Conservation (phyloP, 2,888 invertebrate species). For the Adelognathus sp. region DNA sequence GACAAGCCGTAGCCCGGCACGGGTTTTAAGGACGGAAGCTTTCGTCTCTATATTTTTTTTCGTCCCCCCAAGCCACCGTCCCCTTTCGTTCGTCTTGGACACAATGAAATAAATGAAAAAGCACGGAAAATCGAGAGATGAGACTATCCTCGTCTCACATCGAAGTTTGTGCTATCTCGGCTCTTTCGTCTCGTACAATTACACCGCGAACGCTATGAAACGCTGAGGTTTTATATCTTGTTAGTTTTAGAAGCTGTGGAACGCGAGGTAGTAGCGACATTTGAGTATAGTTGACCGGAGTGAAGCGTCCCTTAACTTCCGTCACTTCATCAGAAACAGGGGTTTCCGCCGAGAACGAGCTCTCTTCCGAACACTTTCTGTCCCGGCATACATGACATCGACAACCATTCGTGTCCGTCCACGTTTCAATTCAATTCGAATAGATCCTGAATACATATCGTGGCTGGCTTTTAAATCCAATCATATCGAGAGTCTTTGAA, state of each 20-base stretch:
- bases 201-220: neutral
- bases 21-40: conserved; percentile 41
- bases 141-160: neutral
- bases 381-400: neutral
- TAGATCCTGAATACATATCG: neutral
- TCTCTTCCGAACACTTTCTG: neutral
- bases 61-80: neutral
- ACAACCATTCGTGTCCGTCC: neutral
- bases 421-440: conserved; percentile 1
- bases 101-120: conserved; percentile 44
- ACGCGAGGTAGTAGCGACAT: too few relatives aligned
- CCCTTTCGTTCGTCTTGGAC: neutral
- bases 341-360: too few relatives aligned
- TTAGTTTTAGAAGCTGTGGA: too few relatives aligned
- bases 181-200: neutral
- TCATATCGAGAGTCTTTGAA: neutral
- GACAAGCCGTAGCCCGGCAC: conserved; percentile 26
- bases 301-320: neutral
- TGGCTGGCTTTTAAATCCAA: neutral
- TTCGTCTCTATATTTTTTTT: neutral
- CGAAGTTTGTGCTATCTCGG: neutral
- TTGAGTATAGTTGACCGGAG: too few relatives aligned
- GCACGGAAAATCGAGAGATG: conserved; percentile 10
- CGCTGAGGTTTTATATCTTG: conserved; percentile 38
- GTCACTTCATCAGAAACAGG: conserved; percentile 2